These are phyloP conservation scores for Rhadinocentrus ornatus DNA, from an alignment of 2,797 vertebrate genomes.

Conservation along the genomic window DNA sequence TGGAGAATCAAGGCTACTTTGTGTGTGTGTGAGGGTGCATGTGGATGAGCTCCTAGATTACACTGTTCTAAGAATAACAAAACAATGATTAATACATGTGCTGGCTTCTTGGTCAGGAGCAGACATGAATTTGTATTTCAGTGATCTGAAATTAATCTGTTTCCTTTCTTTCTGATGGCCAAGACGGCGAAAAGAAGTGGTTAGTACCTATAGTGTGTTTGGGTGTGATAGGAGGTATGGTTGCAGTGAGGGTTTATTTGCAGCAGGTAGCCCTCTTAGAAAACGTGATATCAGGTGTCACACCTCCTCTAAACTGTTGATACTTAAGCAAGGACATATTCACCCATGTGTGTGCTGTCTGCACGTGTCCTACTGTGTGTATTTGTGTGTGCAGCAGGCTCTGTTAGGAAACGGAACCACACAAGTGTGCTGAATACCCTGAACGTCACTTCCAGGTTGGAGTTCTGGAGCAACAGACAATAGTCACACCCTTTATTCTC, in stretches of 20 bases:
- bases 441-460: constrained; percentile 43
- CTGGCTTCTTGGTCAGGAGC: constrained; percentile 10
- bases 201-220: constrained; percentile 9
- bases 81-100: constrained; percentile 28
- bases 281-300: constrained; percentile 8
- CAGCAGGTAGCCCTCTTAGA: not conserved
- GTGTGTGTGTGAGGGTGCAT: not conserved
- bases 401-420: constrained; percentile 12
- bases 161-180: not conserved
- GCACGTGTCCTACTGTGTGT: constrained; percentile 13
- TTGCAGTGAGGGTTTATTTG: constrained; percentile 31
- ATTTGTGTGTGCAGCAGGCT: not conserved
- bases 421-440: constrained; percentile 26
- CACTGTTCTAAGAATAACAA: constrained; percentile 15
- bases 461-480: constrained; percentile 25
- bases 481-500: constrained; percentile 51
- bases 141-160: not conserved
- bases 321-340: constrained; percentile 9
- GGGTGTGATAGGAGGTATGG: constrained; percentile 31
- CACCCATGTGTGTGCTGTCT: constrained; percentile 19
- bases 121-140: not conserved
- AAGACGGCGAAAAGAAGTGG: constrained; percentile 1
- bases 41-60: constrained; percentile 36
- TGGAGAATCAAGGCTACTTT: constrained; percentile 24
- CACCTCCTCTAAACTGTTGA: constrained; percentile 32